Evolutionary conservation across 2,113 vertebrate genomes (phyloP), one percentile per base, ranked within the genome.

Genomic region (Anarhynchus alexandrinus): DNA sequence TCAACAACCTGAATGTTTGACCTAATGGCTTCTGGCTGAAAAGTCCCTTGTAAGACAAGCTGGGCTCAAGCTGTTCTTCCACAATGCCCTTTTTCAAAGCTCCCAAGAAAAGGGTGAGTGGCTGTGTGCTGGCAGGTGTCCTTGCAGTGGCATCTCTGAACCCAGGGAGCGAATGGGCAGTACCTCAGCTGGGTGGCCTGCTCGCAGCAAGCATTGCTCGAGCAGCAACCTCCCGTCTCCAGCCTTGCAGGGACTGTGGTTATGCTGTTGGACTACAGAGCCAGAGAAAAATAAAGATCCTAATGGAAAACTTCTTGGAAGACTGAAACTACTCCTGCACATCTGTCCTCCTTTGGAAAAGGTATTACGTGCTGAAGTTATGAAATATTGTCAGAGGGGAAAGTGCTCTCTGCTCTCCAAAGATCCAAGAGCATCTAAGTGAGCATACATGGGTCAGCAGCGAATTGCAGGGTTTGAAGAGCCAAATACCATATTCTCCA

Each of bases 291-390:
- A 78, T 58, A 77, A 77, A 74, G 78, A 66, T 92, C 43, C 80
- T 91, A 91, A 86, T 93, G 94, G 94, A 87, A 95, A 95, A 91
- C 77, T 94, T 93, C 67, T 90, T 94, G 90, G 89, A 95, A 97
- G 86, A 80, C 73, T 77, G 65, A 91, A 92, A 64, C 59, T 91
- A 70, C 64, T 96, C 45, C 84, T 93, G 86, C 81, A 43, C 77
- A 94, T 96, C 80, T 97, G 89, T 97, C 83, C 77, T 95, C 78
- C 85, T 91, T 90, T 94, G 88, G 90, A 88, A 91, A 92, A 92
- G 95, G 91, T 95, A 94, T 78, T 84, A 91, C 2, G 40, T 94
- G 86, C 77, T 91, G 91, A 94, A 95, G 82, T 88, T 87, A 87
- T 88, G 74, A 97, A 95, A 90, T 94, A 77, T 19, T 95, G 71